Evolutionary conservation across 1,140 invertebrate genomes (phyloP).

Genomic region (Zaprionus davidi): DNA sequence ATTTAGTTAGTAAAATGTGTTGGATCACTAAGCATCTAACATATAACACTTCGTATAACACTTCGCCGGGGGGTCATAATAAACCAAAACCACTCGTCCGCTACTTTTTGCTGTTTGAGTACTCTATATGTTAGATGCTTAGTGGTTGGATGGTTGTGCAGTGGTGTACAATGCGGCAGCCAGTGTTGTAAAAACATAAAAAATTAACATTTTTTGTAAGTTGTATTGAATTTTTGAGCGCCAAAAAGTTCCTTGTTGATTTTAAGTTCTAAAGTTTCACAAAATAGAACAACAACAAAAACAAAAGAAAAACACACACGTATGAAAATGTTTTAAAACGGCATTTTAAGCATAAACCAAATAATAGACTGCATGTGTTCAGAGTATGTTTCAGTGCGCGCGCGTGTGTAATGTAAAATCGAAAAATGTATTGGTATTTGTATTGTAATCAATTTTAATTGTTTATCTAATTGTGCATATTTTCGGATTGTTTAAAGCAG

Average conservation of each 20-base stretch:
- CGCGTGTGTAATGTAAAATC: slow-evolving; percentile 31
- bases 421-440: slow-evolving; percentile 40
- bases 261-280: slow-evolving; percentile 76
- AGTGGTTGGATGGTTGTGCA: slow-evolving; percentile 33
- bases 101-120: too few species aligned
- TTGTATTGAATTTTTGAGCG: slow-evolving; percentile 80
- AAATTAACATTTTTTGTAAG: slow-evolving; percentile 70
- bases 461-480: slow-evolving; percentile 75
- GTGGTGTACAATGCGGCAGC: slow-evolving; percentile 33
- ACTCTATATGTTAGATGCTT: too few species aligned
- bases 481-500: slow-evolving; percentile 71
- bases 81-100: too few species aligned
- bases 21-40: too few species aligned
- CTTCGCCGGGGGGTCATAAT: too few species aligned
- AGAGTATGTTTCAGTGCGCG: slow-evolving; percentile 48
- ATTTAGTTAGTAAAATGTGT: slow-evolving; percentile 54
- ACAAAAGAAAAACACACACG: slow-evolving; percentile 32
- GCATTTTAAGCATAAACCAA: slow-evolving; percentile 63
- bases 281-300: slow-evolving; percentile 48
- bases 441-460: slow-evolving; percentile 74
- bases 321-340: slow-evolving; percentile 75
- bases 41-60: too few species aligned
- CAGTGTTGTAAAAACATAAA: slow-evolving; percentile 65
- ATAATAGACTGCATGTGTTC: slow-evolving; percentile 79
- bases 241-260: slow-evolving; percentile 83